Conservation (phyloP, 2,888 invertebrate species). For the Podabrus alpinus region DNA sequence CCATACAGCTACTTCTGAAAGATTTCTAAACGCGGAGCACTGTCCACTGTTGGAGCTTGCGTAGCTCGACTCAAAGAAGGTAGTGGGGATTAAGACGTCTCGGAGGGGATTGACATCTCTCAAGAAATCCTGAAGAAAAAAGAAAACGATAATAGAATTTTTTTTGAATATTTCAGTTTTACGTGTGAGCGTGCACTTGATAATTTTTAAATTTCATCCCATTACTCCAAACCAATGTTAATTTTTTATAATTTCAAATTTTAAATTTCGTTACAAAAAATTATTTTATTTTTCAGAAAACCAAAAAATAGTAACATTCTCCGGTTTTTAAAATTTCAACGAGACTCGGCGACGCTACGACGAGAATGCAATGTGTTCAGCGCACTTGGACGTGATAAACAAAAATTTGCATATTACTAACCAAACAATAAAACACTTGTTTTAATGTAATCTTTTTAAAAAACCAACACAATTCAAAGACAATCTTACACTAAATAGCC, state of each 20-base stretch:
- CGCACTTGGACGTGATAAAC: not conserved
- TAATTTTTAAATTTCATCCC: not conserved
- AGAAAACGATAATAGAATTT: constrained; percentile 22
- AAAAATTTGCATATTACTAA: not conserved
- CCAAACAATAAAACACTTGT: not conserved
- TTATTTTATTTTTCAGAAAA: not conserved
- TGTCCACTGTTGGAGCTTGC: constrained; percentile 44
- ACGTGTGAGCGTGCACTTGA: not conserved
- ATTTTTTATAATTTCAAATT: not conserved
- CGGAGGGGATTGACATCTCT: constrained; percentile 43
- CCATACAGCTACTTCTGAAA: constrained; percentile 16
- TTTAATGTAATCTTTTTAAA: not conserved
- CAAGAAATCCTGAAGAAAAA: constrained; percentile 41
- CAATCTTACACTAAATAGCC: constrained; percentile 17
- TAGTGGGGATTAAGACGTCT: constrained; percentile 48
- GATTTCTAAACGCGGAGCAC: constrained; percentile 21
- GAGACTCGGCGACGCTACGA: not conserved
- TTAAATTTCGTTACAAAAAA: not conserved
- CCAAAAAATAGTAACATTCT: not conserved
- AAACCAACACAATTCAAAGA: constrained; percentile 13
- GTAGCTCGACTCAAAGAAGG: constrained; percentile 44
- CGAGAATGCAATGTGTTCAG: not conserved
- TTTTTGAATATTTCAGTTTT: constrained; percentile 1
- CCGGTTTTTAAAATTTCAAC: not conserved
- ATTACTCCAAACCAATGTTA: not conserved